Conservation (phyloP, 2,797 vertebrate genomes). For the Melanotaenia maccullochi region DNA sequence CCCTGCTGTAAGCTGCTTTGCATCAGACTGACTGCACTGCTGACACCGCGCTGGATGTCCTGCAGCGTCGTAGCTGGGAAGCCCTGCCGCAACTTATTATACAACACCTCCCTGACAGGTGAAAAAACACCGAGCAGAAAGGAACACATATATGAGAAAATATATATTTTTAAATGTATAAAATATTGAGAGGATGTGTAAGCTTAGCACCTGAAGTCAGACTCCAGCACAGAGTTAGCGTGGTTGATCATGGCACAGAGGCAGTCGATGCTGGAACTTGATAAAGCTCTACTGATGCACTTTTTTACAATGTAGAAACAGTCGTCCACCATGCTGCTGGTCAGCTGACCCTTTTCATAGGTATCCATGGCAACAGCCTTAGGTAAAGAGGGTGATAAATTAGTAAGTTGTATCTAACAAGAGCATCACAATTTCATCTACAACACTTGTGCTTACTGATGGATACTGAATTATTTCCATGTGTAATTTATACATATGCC, state of each 20-base stretch:
- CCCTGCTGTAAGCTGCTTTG: constrained; percentile 99
- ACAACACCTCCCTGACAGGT: constrained; percentile 89
- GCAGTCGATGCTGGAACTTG: constrained; percentile 97
- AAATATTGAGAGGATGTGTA: neutral
- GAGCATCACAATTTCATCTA: neutral
- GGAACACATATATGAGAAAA: neutral
- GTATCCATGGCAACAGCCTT: constrained; percentile 96
- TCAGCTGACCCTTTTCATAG: constrained; percentile 93
- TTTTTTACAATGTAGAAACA: constrained; percentile 99
- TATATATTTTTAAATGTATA: neutral
- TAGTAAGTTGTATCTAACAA: constrained; percentile 6
- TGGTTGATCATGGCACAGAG: constrained; percentile 99
- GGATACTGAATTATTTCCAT: neutral
- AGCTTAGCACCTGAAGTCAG: constrained; percentile 91
- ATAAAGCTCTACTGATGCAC: constrained; percentile 94
- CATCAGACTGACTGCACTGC: constrained; percentile 96
- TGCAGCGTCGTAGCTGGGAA: constrained; percentile 96
- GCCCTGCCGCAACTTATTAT: constrained; percentile 92
- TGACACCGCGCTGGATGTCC: constrained; percentile 97
- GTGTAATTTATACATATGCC: neutral
- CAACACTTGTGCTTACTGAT: neutral
- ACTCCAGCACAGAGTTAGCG: constrained; percentile 93
- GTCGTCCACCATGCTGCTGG: constrained; percentile 98
- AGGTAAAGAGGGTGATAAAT: neutral
- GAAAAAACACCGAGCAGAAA: neutral